phyloP scores from a whole-genome alignment of 2,113 vertebrate genomes.

The Toxotes jaculatrix region DNA sequence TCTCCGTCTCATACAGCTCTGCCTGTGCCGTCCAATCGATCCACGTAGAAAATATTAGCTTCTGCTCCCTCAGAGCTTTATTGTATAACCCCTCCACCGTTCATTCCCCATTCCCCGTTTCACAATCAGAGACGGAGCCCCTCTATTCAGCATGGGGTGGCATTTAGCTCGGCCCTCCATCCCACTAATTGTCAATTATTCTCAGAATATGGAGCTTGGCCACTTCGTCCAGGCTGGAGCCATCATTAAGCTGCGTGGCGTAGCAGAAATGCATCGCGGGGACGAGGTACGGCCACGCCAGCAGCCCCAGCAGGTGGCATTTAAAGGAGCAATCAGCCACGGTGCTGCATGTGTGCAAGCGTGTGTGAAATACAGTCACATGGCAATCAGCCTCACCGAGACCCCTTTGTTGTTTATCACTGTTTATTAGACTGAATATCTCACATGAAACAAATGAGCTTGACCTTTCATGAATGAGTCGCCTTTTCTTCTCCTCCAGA shows the following conservation, averaged over 20 bases:
- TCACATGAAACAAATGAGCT: slow-evolving; percentile 66
- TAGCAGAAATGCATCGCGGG: slow-evolving; percentile 49
- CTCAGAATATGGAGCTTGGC: slow-evolving; percentile 58
- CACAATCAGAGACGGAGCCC: slow-evolving; percentile 39
- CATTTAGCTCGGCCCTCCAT: slow-evolving; percentile 61
- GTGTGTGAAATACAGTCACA: slow-evolving; percentile 26
- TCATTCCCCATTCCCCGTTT: slow-evolving; percentile 6
- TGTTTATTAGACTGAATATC: slow-evolving; percentile 60
- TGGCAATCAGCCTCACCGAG: slow-evolving; percentile 59
- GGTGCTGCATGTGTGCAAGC: slow-evolving; percentile 32
- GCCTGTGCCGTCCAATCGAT: slow-evolving; percentile 9
- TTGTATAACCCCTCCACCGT: background rate
- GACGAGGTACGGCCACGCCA: slow-evolving; percentile 27
- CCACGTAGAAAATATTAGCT: slow-evolving; percentile 31
- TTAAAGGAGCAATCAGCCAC: slow-evolving; percentile 74
- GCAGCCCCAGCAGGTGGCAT: slow-evolving; percentile 73
- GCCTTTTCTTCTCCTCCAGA: slow-evolving; percentile 26
- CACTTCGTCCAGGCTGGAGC: slow-evolving; percentile 44
- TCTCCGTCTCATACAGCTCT: background rate
- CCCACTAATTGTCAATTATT: slow-evolving; percentile 76
- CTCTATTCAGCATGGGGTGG: slow-evolving; percentile 36
- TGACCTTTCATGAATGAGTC: slow-evolving; percentile 60
- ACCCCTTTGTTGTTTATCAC: slow-evolving; percentile 49
- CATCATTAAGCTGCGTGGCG: slow-evolving; percentile 63
- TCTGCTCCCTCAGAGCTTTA: slow-evolving; percentile 7